A percentile compares a stretch with the other conserved stretches of the same genome.
Evolutionary conservation across 2,113 vertebrate genomes (phyloP).

Genomic region (Onychostruthus taczanowskii): DNA sequence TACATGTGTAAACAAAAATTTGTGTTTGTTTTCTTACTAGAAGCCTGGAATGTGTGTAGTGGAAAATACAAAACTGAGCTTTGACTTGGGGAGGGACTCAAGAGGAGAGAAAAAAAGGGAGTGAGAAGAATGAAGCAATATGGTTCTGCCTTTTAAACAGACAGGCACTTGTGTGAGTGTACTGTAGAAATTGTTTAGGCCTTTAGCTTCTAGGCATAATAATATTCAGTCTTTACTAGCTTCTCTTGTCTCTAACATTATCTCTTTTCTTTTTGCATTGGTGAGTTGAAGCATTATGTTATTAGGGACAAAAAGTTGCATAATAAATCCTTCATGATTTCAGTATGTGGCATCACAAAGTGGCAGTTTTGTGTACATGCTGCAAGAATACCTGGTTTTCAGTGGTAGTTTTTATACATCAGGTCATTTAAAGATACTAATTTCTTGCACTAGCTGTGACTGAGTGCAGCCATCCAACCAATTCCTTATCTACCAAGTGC

Average conservation of each 20-base stretch:
- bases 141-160: background rate
- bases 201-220: background rate
- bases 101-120: background rate
- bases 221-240: background rate
- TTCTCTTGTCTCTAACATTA: background rate
- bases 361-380: background rate
- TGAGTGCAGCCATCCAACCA: background rate
- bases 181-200: background rate
- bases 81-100: background rate
- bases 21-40: background rate
- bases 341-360: background rate
- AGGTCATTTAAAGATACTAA: background rate
- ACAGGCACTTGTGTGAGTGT: accelerated
- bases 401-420: background rate
- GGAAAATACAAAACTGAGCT: background rate
- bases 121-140: background rate
- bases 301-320: background rate
- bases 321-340: background rate
- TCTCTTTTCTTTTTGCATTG: background rate
- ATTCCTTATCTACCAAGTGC: background rate
- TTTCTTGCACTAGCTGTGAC: background rate
- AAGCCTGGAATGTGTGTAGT: background rate
- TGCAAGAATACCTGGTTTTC: background rate
- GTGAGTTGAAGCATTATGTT: background rate
- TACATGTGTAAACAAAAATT: background rate